Percentiles rank a stretch among this genome's conserved stretches.
Evolutionary conservation across 2,113 vertebrate species (phyloP).

Genomic region (Aldabrachelys gigantea): DNA sequence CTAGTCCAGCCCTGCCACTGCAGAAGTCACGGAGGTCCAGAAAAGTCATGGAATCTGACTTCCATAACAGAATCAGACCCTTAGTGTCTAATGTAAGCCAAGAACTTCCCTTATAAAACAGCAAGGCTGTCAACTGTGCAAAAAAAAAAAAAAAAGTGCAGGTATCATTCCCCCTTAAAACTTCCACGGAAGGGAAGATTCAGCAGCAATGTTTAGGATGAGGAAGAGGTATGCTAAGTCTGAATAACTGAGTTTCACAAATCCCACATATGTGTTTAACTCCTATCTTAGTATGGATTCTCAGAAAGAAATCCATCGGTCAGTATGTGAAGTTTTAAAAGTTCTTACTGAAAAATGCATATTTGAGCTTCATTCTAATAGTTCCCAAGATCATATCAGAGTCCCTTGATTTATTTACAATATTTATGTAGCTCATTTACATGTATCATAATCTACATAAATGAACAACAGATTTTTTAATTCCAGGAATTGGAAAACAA

Average conservation of each 20-base stretch:
- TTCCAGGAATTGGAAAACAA: neutral
- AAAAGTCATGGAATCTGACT: too few species aligned
- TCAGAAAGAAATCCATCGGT: too few species aligned
- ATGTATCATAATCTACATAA: neutral
- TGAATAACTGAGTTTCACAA: neutral
- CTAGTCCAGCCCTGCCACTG: too few species aligned
- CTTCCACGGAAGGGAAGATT: too few species aligned
- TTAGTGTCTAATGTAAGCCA: too few species aligned
- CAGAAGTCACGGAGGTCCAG: too few species aligned
- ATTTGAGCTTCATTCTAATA: neutral
- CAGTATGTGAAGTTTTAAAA: neutral
- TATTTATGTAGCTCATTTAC: neutral
- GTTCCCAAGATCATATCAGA: neutral
- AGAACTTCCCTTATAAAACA: too few species aligned
- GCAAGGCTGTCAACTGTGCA: too few species aligned
- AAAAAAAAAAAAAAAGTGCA: too few species aligned
- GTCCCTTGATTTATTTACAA: neutral
- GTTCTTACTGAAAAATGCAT: neutral
- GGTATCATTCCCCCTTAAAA: too few species aligned
- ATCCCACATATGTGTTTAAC: neutral
- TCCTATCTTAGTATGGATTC: neutral
- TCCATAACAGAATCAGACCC: too few species aligned
- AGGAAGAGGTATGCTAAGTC: neutral
- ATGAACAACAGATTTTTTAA: neutral
- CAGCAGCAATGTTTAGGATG: too few species aligned